Evolutionary conservation across 1,140 invertebrate species (phyloP).

Genomic region (Anastrepha ludens): DNA sequence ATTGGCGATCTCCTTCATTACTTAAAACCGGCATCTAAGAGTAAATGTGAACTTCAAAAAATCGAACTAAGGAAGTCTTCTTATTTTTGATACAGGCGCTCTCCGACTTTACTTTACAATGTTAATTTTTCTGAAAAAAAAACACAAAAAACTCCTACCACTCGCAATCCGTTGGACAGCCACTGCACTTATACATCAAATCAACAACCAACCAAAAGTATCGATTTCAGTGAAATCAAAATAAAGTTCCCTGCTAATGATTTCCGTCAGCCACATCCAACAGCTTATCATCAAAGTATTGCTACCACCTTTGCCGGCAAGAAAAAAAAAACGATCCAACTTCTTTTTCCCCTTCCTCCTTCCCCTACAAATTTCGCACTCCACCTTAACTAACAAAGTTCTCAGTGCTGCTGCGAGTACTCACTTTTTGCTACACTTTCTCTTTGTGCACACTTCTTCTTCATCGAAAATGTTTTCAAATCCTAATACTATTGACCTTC

Average conservation of each 20-base stretch:
- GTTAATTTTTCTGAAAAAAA: too few species aligned
- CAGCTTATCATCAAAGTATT: neutral
- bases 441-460: neutral
- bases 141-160: too few species aligned
- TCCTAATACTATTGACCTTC: slow-evolving; percentile 21
- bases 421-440: neutral
- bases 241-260: neutral
- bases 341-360: neutral
- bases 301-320: neutral
- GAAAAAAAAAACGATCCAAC: neutral
- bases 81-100: too few species aligned
- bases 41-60: too few species aligned
- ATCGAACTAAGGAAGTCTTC: too few species aligned
- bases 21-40: too few species aligned
- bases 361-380: slow-evolving; percentile 2
- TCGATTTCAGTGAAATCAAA: neutral
- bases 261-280: neutral
- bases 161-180: too few species aligned
- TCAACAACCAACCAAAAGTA: too few species aligned
- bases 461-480: neutral
- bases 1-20: too few species aligned
- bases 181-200: too few species aligned
- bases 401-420: neutral
- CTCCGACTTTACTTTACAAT: too few species aligned
- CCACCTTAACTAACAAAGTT: neutral